phyloP scores from a whole-genome alignment of 1,140 invertebrate genomes.

The Bombus pyrosoma region DNA sequence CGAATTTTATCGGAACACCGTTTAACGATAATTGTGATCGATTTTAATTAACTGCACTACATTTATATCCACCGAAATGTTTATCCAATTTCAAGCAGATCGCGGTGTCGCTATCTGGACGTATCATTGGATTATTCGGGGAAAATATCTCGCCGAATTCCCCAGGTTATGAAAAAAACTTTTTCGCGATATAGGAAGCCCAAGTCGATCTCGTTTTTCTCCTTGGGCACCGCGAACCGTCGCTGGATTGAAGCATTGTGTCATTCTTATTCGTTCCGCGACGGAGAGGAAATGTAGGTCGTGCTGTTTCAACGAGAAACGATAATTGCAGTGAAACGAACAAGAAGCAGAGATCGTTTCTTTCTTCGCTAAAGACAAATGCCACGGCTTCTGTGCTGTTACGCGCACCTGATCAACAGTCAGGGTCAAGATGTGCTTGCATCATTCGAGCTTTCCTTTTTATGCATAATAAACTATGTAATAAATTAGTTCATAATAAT shows the following conservation, averaged over 20 bases:
- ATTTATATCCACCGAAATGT: not conserved
- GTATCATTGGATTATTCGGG: not conserved
- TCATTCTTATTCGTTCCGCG: constrained; percentile 50
- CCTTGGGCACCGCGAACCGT: not conserved
- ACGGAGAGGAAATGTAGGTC: constrained; percentile 54
- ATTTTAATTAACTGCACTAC: not conserved
- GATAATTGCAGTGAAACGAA: constrained; percentile 44
- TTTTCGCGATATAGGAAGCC: not conserved
- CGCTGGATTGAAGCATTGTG: constrained; percentile 33
- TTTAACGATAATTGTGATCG: not conserved
- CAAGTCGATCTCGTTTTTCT: constrained; percentile 5
- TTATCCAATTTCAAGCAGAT: not conserved
- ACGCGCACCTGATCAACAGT: not conserved
- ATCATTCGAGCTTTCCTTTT: not conserved
- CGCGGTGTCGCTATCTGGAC: not conserved
- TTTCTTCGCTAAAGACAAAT: constrained; percentile 38
- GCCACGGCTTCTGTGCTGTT: not conserved
- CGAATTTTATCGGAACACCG: not conserved
- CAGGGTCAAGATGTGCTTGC: not conserved
- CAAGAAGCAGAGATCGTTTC: constrained; percentile 14
- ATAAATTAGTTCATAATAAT: not conserved
- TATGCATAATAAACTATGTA: not conserved
- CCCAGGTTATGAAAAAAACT: not conserved
- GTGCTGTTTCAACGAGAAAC: constrained; percentile 43
- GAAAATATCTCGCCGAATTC: not conserved